Percentiles rank a stretch among this genome's conserved stretches.
These are phyloP conservation scores for Orthonychiurus folsomi DNA, from an alignment of 2,888 invertebrate genomes.

Conservation along the genomic window DNA sequence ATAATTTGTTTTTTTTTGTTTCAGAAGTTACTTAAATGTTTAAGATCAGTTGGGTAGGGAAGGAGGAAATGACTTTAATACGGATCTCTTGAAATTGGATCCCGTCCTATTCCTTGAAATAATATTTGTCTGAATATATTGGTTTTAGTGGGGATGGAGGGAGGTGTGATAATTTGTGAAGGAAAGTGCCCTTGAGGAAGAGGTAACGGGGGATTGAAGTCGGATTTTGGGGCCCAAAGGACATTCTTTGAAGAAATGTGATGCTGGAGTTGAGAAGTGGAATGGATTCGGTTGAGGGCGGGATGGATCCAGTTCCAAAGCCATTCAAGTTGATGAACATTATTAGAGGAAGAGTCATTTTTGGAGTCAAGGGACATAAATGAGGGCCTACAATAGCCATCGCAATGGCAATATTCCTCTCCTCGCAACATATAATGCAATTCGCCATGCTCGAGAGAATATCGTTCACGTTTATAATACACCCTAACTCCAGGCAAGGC, in stretches of 20 bases:
- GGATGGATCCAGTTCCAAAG: slow-evolving; percentile 16
- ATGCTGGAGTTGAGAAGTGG: background rate
- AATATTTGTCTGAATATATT: background rate
- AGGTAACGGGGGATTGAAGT: too few species aligned
- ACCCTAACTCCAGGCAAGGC: too few species aligned
- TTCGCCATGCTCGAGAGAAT: background rate
- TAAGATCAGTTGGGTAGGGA: too few species aligned
- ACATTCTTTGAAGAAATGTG: background rate
- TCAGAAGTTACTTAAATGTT: too few species aligned
- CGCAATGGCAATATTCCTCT: background rate
- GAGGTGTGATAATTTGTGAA: background rate
- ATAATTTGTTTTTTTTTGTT: background rate
- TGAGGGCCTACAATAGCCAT: background rate
- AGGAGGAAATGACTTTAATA: too few species aligned
- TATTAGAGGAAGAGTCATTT: slow-evolving; percentile 27
- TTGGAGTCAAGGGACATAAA: slow-evolving; percentile 15
- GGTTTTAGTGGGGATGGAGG: background rate
- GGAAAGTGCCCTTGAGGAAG: background rate
- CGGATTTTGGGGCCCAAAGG: too few species aligned
- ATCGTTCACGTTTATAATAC: background rate
- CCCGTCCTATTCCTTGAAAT: background rate
- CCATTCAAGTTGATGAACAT: slow-evolving; percentile 35
- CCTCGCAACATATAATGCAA: background rate
- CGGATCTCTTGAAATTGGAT: background rate
- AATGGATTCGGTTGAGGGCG: background rate